Percentiles rank a stretch among this genome's conserved stretches.
These are phyloP conservation scores for Trichogramma pretiosum DNA, from an alignment of 1,140 invertebrate genomes.

Conservation along the genomic window DNA sequence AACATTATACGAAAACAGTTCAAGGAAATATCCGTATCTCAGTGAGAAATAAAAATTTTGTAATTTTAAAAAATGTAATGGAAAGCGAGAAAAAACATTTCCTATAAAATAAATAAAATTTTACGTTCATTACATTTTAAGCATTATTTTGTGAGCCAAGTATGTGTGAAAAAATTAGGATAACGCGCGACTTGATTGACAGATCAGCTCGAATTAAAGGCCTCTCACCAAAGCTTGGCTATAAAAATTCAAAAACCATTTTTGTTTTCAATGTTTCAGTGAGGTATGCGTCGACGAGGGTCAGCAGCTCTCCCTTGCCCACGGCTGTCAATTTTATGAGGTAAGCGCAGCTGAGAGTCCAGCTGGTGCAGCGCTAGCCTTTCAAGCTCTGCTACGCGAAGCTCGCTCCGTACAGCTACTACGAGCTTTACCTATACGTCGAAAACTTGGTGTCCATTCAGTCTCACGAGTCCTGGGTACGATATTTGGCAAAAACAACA, in stretches of 20 bases:
- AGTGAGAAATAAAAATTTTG: no score
- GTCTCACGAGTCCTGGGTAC: conserved; percentile 70
- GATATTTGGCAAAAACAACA: conserved; percentile 68
- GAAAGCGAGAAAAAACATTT: no score
- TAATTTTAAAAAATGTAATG: no score
- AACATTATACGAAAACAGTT: no score
- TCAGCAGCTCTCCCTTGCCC: conserved; percentile 66
- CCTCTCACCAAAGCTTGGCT: no score
- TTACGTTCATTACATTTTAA: no score
- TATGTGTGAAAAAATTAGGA: not conserved
- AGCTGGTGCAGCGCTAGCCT: conserved; percentile 67
- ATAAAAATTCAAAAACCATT: not conserved
- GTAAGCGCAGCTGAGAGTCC: conserved; percentile 75
- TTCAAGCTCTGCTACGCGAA: conserved; percentile 68
- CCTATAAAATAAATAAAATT: no score
- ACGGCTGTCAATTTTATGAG: conserved; percentile 77
- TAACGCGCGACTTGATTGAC: no score
- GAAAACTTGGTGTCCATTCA: conserved; percentile 67
- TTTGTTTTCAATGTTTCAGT: conserved; percentile 40
- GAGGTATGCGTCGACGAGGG: conserved; percentile 71
- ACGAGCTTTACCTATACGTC: conserved; percentile 58
- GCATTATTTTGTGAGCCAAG: not conserved
- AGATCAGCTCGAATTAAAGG: no score
- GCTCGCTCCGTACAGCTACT: conserved; percentile 62
- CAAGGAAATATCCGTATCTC: no score